A percentile compares a stretch with the other conserved stretches of the same genome.
These are phyloP conservation scores for Acanthosepion pharaonis DNA, from an alignment of 2,888 invertebrate species.

Conservation along the genomic window DNA sequence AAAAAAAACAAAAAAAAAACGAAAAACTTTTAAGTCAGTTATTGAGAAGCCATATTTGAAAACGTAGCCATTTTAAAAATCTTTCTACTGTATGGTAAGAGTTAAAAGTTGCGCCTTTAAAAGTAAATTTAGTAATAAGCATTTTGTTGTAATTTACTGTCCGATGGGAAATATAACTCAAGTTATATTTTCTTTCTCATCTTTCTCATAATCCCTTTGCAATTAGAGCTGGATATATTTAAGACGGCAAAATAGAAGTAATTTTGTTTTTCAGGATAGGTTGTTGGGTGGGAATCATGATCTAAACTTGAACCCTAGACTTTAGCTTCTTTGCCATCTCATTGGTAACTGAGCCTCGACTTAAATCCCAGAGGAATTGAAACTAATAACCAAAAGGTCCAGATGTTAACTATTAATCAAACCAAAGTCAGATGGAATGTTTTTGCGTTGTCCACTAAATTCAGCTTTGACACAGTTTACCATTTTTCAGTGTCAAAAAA, in stretches of 20 bases:
- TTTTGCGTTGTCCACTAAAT: too few relatives aligned
- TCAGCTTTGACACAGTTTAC: too few relatives aligned
- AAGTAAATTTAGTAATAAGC: too few relatives aligned
- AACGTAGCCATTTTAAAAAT: too few relatives aligned
- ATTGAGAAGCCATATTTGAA: too few relatives aligned
- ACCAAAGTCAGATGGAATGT: neutral
- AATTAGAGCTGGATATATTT: neutral
- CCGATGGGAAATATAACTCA: neutral
- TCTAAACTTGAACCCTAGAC: neutral
- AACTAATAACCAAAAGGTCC: neutral
- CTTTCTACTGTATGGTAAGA: too few relatives aligned
- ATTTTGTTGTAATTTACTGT: too few relatives aligned
- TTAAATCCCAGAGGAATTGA: neutral
- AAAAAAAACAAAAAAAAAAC: too few relatives aligned
- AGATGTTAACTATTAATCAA: neutral
- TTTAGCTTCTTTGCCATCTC: neutral
- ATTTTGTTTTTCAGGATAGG: neutral
- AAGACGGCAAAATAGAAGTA: slow-evolving; percentile 33
- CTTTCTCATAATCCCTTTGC: neutral
- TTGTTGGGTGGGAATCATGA: neutral
- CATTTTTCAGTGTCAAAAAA: too few relatives aligned
- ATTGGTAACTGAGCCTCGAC: neutral
- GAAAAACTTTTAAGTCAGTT: too few relatives aligned
- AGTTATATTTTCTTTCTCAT: too few relatives aligned
- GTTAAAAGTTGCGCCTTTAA: too few relatives aligned